Percentiles rank a stretch among this genome's conserved stretches.
These are phyloP conservation scores for Tromatobia lineatoria DNA, from an alignment of 2,888 invertebrate genomes.

Conservation along the genomic window DNA sequence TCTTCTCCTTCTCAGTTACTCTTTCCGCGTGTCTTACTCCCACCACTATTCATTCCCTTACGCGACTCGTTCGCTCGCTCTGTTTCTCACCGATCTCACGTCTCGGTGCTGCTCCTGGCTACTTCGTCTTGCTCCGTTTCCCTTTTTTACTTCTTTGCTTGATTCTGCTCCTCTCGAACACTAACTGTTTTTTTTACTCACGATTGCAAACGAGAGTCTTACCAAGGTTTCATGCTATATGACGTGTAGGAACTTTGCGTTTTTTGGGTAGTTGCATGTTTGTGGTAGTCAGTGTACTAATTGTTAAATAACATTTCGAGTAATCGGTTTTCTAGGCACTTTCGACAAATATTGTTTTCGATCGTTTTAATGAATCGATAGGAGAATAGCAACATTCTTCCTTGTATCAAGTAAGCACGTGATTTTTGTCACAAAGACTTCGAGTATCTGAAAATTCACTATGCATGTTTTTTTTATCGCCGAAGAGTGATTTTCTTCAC, in stretches of 20 bases:
- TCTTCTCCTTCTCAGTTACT: constrained; percentile 46
- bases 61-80: constrained; percentile 55
- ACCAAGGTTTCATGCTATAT: not conserved
- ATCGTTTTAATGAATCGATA: no score
- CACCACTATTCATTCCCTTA: constrained; percentile 16
- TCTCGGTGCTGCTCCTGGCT: constrained; percentile 56
- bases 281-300: not conserved
- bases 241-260: not conserved
- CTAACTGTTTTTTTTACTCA: not conserved
- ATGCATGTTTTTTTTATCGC: no score
- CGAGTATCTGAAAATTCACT: no score
- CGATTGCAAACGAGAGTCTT: not conserved
- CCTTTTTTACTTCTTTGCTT: constrained; percentile 38
- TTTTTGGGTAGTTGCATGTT: not conserved
- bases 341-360: no score
- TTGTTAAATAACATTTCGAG: not conserved
- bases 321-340: no score
- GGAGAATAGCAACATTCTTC: no score
- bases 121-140: constrained; percentile 65
- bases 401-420: no score
- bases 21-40: constrained; percentile 10
- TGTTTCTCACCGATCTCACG: constrained; percentile 68
- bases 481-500: no score
- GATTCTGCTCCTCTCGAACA: constrained; percentile 23
- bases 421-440: no score